Base-by-base conservation (phyloP, 2,888 invertebrate species). In the Agrenia bidenticulata region DNA sequence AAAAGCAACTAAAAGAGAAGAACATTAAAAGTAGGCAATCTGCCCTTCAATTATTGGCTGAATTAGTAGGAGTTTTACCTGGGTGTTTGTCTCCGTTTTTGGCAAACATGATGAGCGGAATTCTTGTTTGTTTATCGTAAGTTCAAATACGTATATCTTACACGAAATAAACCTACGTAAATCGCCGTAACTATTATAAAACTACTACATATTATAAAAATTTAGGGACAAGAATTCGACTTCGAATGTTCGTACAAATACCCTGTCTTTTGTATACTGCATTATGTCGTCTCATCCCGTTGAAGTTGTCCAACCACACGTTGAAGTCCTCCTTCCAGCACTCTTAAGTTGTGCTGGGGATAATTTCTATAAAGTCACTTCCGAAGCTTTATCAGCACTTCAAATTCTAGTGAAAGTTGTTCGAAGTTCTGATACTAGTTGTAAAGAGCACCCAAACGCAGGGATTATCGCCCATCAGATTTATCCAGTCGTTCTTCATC, bases 231-330 rank as follows among this genome's bases (percentile, higher is more conserved):
- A 94, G 78, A 90, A 91, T 79, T 92, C 94, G 0, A 93, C 93
- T 53, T 95, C 95, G 58, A 97, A 96, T 76, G 97, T 98, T 92
- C 94, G 94, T 83, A 98, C 99, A 77, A 97, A 97, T 79, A 93
- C 97, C 0, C 82, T 99, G 51, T 88, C 91, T 51, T 99, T 99
- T 81, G 85, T 99, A 66, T 88, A 91, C 80, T 89, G 89, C 78
- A 82, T 94, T 63, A 82, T 95, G 68, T 85, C 88, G 56, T 88
- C 90, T 1, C 94, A 95, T 80, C 85, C 85, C 42, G 87, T 89
- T 0, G 86, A 84, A 76, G 88, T 88, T 1, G 93, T 96, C 81
- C 89, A 92, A 76, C 85, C 87, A 2, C 90, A 92, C 80, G 89
- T 92, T 79, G 83, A 85, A 1, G 85, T 88, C 26, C 81, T 95